Evolutionary conservation across 2,888 invertebrate species (phyloP).

Genomic region (Allolobophora icterica): DNA sequence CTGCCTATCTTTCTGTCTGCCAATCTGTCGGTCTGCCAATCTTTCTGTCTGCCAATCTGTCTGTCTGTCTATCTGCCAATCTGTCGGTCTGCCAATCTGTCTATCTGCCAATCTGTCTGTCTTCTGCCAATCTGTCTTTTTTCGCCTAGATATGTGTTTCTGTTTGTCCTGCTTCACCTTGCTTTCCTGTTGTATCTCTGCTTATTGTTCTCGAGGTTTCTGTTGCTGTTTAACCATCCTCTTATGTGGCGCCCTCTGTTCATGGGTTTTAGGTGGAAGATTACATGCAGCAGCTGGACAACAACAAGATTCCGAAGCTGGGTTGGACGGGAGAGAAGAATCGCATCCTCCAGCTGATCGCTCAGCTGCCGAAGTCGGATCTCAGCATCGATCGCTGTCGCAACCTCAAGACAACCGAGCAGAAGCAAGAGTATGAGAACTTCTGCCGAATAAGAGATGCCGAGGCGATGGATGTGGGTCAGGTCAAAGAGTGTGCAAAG

Average conservation of each 20-base stretch:
- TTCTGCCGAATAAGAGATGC: constrained; percentile 93
- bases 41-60: no score
- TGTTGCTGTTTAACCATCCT: neutral
- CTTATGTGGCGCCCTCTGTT: neutral
- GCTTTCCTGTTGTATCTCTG: neutral
- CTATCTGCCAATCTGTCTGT: no score
- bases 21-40: no score
- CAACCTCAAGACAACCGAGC: constrained; percentile 73
- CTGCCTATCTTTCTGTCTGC: no score
- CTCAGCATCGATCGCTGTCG: constrained; percentile 85
- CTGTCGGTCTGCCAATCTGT: no score
- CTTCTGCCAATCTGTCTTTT: neutral
- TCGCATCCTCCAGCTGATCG: constrained; percentile 81
- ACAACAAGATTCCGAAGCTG: constrained; percentile 78
- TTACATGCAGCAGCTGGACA: constrained; percentile 87
- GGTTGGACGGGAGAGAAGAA: constrained; percentile 82
- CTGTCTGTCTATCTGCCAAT: no score
- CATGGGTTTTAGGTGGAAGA: constrained; percentile 78
- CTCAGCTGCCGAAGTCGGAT: constrained; percentile 84
- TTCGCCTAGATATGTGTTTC: neutral
- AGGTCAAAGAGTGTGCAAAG: constrained; percentile 15
- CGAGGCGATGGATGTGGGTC: constrained; percentile 79
- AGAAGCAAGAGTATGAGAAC: constrained; percentile 78
- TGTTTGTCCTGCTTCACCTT: neutral
- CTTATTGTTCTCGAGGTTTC: neutral